phyloP scores from a whole-genome alignment of 2,888 invertebrate genomes.

The Adela reaumurella region DNA sequence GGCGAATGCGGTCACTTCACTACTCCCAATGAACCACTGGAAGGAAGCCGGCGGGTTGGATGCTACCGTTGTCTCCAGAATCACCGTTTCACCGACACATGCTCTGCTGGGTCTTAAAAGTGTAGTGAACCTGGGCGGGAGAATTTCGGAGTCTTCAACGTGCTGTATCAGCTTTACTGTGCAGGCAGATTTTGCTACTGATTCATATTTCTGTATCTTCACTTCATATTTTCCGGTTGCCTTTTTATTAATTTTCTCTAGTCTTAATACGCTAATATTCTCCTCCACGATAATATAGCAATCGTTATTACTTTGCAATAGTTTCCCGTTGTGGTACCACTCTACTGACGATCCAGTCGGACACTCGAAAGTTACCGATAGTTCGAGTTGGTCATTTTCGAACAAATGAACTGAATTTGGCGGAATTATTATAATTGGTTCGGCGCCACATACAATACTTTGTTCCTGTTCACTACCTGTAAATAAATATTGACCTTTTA shows the following conservation, averaged over 20 bases:
- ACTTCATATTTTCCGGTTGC: conserved; percentile 88
- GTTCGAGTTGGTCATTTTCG: conserved; percentile 63
- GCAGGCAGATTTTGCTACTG: conserved; percentile 76
- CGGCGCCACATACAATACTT: conserved; percentile 21
- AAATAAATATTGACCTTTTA: too few relatives aligned
- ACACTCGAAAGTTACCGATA: conserved; percentile 72
- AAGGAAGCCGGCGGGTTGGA: conserved; percentile 79
- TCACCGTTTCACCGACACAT: conserved; percentile 69
- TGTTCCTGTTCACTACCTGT: conserved; percentile 10
- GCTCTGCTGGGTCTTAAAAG: conserved; percentile 68
- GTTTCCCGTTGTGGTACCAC: conserved; percentile 83
- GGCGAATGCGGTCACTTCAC: conserved; percentile 57
- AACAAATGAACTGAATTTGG: conserved; percentile 71
- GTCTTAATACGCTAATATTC: conserved; percentile 60
- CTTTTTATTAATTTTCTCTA: conserved; percentile 67
- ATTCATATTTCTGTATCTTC: conserved; percentile 70
- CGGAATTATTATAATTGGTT: conserved; percentile 68
- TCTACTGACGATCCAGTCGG: conserved; percentile 68
- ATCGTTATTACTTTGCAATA: conserved; percentile 63
- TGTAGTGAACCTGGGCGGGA: conserved; percentile 71
- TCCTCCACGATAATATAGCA: conserved; percentile 58
- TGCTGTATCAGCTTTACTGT: conserved; percentile 72
- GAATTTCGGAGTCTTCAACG: conserved; percentile 56
- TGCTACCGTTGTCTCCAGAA: conserved; percentile 73
- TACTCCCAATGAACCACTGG: conserved; percentile 80